phyloP scores from a whole-genome alignment of 1,140 invertebrate species.

The Philotrypesis tridentata region DNA sequence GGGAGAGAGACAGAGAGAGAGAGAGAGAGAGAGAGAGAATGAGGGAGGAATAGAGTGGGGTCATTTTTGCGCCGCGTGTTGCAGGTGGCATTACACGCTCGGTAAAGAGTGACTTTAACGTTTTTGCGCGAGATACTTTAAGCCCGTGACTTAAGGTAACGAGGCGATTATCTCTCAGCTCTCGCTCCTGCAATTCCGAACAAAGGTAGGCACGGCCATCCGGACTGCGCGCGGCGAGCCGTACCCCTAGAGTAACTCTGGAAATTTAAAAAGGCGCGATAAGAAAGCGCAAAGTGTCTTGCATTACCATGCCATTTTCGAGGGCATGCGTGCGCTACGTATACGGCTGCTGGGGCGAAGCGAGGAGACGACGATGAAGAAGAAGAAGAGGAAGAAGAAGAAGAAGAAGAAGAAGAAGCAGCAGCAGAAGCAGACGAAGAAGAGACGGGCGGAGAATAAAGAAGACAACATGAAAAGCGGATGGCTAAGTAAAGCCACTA shows the following conservation, averaged over 20 bases:
- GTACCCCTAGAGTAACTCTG: background rate
- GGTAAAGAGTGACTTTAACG: constrained; percentile 11
- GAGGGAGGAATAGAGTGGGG: background rate
- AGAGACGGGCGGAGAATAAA: background rate
- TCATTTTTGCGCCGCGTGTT: background rate
- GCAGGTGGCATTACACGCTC: background rate
- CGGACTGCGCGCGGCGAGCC: background rate
- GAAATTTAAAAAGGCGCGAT: constrained; percentile 31
- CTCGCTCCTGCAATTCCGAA: background rate
- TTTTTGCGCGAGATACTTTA: background rate
- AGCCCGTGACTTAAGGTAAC: constrained; percentile 19
- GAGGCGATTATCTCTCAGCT: constrained; percentile 19
- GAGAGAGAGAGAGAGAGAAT: too few species aligned
- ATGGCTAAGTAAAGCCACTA: background rate
- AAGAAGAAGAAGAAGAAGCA: too few species aligned
- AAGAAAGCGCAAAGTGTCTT: constrained; percentile 26
- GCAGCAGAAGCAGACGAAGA: background rate
- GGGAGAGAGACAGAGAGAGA: too few species aligned
- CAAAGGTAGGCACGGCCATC: background rate
- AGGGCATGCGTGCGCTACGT: background rate
- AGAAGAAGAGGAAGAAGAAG: background rate
- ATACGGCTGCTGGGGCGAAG: too few species aligned
- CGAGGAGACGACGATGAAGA: too few species aligned
- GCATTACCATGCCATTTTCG: constrained; percentile 22
- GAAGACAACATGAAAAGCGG: background rate